Evolutionary conservation across 2,113 vertebrate genomes (phyloP).

Genomic region (Tyrannus savana): DNA sequence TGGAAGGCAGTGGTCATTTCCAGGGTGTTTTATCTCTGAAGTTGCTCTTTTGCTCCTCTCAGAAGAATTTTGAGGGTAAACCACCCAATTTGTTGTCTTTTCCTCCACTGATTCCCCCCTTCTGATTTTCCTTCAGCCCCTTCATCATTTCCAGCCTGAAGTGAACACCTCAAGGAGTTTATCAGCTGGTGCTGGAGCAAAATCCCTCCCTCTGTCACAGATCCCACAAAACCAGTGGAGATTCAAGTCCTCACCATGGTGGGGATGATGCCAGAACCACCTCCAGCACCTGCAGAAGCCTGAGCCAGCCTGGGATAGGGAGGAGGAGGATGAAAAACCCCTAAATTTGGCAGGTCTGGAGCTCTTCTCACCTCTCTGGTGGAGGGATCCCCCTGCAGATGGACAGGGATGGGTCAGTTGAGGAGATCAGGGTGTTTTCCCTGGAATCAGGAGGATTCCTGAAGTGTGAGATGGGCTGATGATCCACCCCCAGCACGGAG

Average conservation of each 20-base stretch:
- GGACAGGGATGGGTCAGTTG: rapidly evolving
- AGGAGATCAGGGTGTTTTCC: too few relatives aligned
- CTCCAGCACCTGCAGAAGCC: background rate
- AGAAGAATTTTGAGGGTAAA: background rate
- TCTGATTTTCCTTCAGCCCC: background rate
- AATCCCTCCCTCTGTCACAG: background rate
- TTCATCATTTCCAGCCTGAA: background rate
- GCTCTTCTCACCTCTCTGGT: background rate
- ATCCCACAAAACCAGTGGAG: background rate
- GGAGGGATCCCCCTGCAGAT: background rate
- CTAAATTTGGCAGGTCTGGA: too few relatives aligned
- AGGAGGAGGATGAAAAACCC: background rate
- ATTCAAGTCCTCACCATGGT: rapidly evolving
- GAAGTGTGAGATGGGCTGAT: background rate
- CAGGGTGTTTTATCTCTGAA: background rate
- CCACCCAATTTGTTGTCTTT: background rate
- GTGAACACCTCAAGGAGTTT: background rate
- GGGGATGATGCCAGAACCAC: background rate
- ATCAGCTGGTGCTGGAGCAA: background rate
- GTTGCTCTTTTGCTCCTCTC: background rate
- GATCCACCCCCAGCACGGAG: background rate
- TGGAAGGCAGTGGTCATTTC: background rate
- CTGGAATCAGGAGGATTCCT: background rate
- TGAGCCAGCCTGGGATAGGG: background rate
- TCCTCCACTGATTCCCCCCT: background rate